Conservation (phyloP, 2,888 invertebrate genomes). For the Eretmocerus hayati region DNA sequence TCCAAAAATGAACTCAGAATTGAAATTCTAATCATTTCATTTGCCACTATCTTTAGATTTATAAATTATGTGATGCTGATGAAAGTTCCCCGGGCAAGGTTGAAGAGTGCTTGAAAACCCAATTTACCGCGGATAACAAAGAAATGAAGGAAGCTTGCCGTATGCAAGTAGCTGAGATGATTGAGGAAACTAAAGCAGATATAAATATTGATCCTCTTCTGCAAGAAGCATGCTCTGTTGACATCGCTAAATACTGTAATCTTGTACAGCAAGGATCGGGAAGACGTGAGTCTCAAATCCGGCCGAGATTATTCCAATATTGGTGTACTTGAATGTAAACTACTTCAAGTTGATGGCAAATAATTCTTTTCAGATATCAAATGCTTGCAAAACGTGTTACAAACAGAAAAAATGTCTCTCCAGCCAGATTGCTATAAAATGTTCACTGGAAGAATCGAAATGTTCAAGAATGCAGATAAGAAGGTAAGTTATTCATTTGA, state of each 20-base stretch:
- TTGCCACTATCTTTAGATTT: slow-evolving; percentile 38
- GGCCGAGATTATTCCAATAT: slow-evolving; percentile 4
- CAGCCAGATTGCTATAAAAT: slow-evolving; percentile 72
- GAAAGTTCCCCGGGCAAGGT: slow-evolving; percentile 55
- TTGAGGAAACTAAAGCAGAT: slow-evolving; percentile 85
- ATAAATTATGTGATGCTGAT: slow-evolving; percentile 49
- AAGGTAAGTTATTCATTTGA: too few species aligned
- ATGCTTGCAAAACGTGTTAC: slow-evolving; percentile 65
- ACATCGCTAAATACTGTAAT: slow-evolving; percentile 73
- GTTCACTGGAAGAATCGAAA: slow-evolving; percentile 74
- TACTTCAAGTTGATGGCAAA: background rate
- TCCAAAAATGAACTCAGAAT: background rate
- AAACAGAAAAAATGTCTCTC: slow-evolving; percentile 63
- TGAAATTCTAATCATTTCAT: slow-evolving; percentile 1
- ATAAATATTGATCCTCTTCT: slow-evolving; percentile 91
- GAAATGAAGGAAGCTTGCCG: slow-evolving; percentile 70
- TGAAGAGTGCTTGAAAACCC: slow-evolving; percentile 82
- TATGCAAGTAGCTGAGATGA: slow-evolving; percentile 78
- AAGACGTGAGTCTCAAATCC: slow-evolving; percentile 62
- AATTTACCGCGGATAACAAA: slow-evolving; percentile 61
- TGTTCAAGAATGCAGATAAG: slow-evolving; percentile 82
- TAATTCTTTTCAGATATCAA: slow-evolving; percentile 56
- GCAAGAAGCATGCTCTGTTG: slow-evolving; percentile 80
- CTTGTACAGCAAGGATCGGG: slow-evolving; percentile 83
- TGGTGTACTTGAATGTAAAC: background rate